A percentile compares a stretch with the other conserved stretches of the same genome.
phyloP scores from a whole-genome alignment of 2,797 vertebrate species.

The Melanitta fusca region DNA sequence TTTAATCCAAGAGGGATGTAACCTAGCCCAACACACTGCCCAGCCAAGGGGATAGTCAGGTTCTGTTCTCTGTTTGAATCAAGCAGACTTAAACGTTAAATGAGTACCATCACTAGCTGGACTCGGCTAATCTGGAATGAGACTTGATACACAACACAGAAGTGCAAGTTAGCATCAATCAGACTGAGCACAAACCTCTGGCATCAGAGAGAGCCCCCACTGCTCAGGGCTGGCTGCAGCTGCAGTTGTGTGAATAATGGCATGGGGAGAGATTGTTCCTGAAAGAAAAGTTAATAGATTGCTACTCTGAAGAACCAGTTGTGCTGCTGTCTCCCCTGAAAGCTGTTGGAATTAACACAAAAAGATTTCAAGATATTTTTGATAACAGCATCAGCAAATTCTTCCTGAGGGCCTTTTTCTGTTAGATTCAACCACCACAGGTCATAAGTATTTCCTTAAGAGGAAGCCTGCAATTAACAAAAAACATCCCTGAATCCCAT shows the following conservation, averaged over 20 bases:
- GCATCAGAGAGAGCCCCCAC: accelerated
- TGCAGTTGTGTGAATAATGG: background rate
- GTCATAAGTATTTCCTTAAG: background rate
- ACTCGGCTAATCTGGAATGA: background rate
- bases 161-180: background rate
- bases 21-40: background rate
- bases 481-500: background rate
- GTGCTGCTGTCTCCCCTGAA: background rate
- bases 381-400: background rate
- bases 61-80: background rate
- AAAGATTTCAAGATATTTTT: background rate
- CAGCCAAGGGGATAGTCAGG: background rate
- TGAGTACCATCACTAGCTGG: background rate
- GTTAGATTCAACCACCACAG: background rate
- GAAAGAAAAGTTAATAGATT: background rate
- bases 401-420: background rate
- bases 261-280: background rate
- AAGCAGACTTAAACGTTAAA: background rate
- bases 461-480: constrained; percentile 2
- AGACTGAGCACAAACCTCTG: background rate
- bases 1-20: background rate
- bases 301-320: background rate
- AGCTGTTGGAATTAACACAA: background rate
- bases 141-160: background rate
- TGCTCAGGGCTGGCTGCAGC: background rate